Evolutionary conservation across 2,888 invertebrate species (phyloP).

Genomic region (Polyploca ridens): DNA sequence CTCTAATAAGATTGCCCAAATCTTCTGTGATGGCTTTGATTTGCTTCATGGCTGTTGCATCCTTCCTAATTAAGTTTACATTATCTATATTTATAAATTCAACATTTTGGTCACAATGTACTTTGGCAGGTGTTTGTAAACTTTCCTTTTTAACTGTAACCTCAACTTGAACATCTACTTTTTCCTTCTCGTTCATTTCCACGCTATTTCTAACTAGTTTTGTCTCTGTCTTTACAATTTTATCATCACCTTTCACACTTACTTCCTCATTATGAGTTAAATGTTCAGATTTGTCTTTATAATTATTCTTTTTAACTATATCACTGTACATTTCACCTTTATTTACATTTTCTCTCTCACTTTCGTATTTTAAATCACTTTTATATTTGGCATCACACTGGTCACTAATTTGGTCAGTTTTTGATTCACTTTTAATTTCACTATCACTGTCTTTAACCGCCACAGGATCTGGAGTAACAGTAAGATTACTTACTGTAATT

Average conservation of each 20-base stretch:
- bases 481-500: not conserved
- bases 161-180: conserved; percentile 51
- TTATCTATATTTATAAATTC: conserved; percentile 49
- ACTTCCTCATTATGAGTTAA: conserved; percentile 56
- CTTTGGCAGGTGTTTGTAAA: conserved; percentile 31
- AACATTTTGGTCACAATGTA: conserved; percentile 39
- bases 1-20: conserved; percentile 70
- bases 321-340: conserved; percentile 44
- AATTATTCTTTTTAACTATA: conserved; percentile 45
- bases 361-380: conserved; percentile 9
- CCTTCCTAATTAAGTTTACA: conserved; percentile 40
- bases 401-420: conserved; percentile 10
- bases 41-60: conserved; percentile 61
- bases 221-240: conserved; percentile 54
- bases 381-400: conserved; percentile 23
- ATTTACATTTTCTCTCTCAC: conserved; percentile 20
- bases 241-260: conserved; percentile 29
- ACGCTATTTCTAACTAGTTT: conserved; percentile 57
- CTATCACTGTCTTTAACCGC: not conserved
- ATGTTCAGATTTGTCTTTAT: conserved; percentile 54
- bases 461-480: not conserved
- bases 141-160: conserved; percentile 54
- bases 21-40: conserved; percentile 73
- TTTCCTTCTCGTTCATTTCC: conserved; percentile 49
- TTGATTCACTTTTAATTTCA: conserved; percentile 5